A percentile compares a stretch with the other conserved stretches of the same genome.
Evolutionary conservation across 2,888 invertebrate species (phyloP).

Genomic region (Pandemis corylana): DNA sequence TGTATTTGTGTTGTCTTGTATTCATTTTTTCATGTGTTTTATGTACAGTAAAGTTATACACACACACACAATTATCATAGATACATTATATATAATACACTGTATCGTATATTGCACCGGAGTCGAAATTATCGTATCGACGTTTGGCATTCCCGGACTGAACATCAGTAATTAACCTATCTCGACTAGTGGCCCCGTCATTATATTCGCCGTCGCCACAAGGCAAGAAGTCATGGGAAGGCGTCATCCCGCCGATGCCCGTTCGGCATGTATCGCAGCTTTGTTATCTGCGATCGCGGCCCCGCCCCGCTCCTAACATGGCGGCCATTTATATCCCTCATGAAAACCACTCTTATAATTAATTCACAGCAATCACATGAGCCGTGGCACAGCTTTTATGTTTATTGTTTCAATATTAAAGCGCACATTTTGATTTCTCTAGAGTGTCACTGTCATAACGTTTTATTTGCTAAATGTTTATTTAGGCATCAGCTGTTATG

Average conservation of each 20-base stretch:
- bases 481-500: constrained; percentile 62
- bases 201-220: background rate
- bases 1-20: too few species aligned
- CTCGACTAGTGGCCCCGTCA: background rate
- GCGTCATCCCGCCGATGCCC: constrained; percentile 39
- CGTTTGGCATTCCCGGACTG: too few species aligned
- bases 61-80: too few species aligned
- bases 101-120: too few species aligned
- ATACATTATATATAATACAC: too few species aligned
- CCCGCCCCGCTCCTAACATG: constrained; percentile 49
- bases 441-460: constrained; percentile 78
- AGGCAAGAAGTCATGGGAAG: constrained; percentile 15
- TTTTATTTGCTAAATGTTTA: constrained; percentile 68
- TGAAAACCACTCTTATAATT: constrained; percentile 82
- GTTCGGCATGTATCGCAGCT: constrained; percentile 52
- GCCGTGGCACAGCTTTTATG: constrained; percentile 77
- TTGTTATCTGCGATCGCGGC: constrained; percentile 75
- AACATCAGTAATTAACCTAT: too few species aligned
- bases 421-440: constrained; percentile 81
- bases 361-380: constrained; percentile 83
- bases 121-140: too few species aligned
- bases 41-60: too few species aligned
- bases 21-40: too few species aligned
- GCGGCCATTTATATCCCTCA: constrained; percentile 73
- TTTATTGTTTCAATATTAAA: constrained; percentile 83